These are phyloP conservation scores for Caenorhabditis sulstoni DNA, from an alignment of 2,888 invertebrate species.

Conservation along the genomic window DNA sequence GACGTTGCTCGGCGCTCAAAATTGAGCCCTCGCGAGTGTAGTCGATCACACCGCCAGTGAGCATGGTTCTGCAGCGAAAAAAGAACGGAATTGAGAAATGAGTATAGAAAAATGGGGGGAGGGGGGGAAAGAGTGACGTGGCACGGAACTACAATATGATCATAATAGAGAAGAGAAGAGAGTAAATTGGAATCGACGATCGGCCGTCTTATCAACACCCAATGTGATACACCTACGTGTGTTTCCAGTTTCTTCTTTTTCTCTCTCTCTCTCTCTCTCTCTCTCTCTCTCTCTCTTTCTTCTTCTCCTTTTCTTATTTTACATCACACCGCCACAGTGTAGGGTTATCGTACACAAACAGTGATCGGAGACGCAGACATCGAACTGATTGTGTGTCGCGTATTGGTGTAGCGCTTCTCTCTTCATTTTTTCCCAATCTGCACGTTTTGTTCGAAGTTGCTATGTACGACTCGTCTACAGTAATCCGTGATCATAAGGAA, in stretches of 20 bases:
- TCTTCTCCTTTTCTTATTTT: not conserved
- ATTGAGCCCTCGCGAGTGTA: conserved; percentile 41
- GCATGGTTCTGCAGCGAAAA: conserved; percentile 29
- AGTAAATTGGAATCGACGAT: not conserved
- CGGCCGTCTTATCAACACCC: conserved; percentile 3
- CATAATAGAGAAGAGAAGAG: conserved; percentile 28
- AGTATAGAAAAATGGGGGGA: not conserved
- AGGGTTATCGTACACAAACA: conserved; percentile 2
- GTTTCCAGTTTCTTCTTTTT: not conserved
- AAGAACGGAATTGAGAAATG: not conserved
- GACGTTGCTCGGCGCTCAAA: conserved; percentile 61
- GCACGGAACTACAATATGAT: conserved; percentile 20
- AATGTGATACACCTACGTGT: not conserved
- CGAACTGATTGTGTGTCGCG: not conserved
- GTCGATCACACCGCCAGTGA: conserved; percentile 44
- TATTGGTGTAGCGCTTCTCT: no score
- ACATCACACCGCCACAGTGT: conserved; percentile 3
- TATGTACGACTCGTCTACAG: not conserved
- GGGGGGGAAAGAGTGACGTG: not conserved
- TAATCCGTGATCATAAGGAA: no score
- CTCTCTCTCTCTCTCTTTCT: conserved; percentile 1
- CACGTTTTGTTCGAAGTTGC: not conserved
- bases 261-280: not conserved
- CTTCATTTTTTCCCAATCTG: not conserved
- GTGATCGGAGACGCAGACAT: no score